A percentile compares a stretch with the other conserved stretches of the same genome.
Conservation (phyloP, 1,140 invertebrate genomes). For the Zaprionus camerounensis region DNA sequence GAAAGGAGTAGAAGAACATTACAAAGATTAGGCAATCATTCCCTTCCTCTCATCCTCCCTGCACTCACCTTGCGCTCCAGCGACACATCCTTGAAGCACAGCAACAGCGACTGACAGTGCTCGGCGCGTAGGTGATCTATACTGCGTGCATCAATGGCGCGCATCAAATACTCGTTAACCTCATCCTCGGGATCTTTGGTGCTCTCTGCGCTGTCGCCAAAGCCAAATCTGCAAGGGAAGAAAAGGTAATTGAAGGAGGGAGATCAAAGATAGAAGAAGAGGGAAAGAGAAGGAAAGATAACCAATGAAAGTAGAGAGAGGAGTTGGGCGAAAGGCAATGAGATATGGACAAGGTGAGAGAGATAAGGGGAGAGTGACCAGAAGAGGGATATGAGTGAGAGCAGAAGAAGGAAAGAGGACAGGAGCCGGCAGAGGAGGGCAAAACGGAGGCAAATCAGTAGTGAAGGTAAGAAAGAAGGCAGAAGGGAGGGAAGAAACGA, state of each 20-base stretch:
- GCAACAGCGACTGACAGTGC: conserved; percentile 92
- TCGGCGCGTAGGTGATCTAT: conserved; percentile 94
- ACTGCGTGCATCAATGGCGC: conserved; percentile 96
- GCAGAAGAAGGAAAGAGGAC: too few relatives aligned
- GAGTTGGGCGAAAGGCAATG: too few relatives aligned
- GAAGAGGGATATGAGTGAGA: too few relatives aligned
- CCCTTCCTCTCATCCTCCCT: not conserved
- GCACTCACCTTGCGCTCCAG: conserved; percentile 91
- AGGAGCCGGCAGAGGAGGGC: too few relatives aligned
- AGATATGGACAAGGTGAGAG: too few relatives aligned
- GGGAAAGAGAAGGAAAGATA: too few relatives aligned
- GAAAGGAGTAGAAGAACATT: not conserved
- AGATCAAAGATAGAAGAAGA: not conserved
- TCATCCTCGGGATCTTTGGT: conserved; percentile 94
- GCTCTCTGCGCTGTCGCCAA: conserved; percentile 86
- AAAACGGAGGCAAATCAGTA: too few relatives aligned
- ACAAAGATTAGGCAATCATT: not conserved
- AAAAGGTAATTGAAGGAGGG: not conserved
- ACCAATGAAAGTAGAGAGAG: too few relatives aligned
- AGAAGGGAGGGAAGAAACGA: too few relatives aligned
- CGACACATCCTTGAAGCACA: conserved; percentile 91
- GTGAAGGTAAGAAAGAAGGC: too few relatives aligned
- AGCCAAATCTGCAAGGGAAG: conserved; percentile 86
- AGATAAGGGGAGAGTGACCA: too few relatives aligned
- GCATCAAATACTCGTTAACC: conserved; percentile 96